Evolutionary conservation across 2,888 invertebrate genomes (phyloP).

Genomic region (Euphydryas editha): DNA sequence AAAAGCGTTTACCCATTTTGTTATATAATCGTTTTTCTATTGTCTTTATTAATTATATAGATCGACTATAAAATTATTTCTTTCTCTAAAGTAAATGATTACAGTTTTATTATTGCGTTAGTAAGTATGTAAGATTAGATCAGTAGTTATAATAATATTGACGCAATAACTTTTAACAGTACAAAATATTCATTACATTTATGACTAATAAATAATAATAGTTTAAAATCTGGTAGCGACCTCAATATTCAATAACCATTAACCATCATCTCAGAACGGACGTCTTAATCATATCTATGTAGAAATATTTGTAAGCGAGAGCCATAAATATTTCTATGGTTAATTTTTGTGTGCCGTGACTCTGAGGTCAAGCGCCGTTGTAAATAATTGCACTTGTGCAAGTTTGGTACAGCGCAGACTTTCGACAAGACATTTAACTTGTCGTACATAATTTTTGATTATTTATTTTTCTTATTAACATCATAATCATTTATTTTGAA

Average conservation of each 20-base stretch:
- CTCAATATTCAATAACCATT: conserved; percentile 31
- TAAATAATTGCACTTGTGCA: conserved; percentile 65
- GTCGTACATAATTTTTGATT: not conserved
- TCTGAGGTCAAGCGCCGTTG: conserved; percentile 64
- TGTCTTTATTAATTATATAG: too few species aligned
- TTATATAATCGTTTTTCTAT: too few species aligned
- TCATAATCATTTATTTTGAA: too few species aligned
- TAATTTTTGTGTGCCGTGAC: conserved; percentile 64
- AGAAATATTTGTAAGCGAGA: conserved; percentile 63
- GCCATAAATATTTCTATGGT: conserved; percentile 68
- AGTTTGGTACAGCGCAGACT: conserved; percentile 36
- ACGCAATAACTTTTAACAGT: not conserved
- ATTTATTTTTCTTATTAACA: not conserved
- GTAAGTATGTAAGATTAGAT: not conserved
- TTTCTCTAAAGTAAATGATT: too few species aligned
- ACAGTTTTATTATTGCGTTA: too few species aligned
- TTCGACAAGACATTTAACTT: conserved; percentile 17
- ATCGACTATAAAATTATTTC: too few species aligned
- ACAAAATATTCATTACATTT: not conserved
- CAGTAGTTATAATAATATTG: not conserved
- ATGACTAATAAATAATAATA: conserved; percentile 13
- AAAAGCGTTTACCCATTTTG: too few species aligned
- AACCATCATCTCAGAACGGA: conserved; percentile 26
- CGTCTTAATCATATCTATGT: conserved; percentile 47
- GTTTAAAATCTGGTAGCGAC: conserved; percentile 14